Evolutionary conservation across 2,113 vertebrate genomes (phyloP).

Genomic region (Bos javanicus): DNA sequence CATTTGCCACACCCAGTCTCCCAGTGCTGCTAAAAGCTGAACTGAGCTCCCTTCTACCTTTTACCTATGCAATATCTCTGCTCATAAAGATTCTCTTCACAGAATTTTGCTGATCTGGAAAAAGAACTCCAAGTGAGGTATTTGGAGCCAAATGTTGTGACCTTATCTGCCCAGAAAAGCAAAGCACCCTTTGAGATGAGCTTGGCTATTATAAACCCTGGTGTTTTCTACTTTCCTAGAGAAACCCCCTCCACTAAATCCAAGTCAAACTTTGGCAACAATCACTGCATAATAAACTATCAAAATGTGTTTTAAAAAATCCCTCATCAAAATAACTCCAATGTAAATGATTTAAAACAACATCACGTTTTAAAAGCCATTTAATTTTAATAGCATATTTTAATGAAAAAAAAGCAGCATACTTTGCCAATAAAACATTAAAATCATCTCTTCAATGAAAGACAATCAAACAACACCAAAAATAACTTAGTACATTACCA

Average conservation of each 20-base stretch:
- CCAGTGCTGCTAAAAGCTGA: constrained; percentile 19
- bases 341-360: constrained; percentile 56
- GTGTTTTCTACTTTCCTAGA: constrained; percentile 2
- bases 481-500: constrained; percentile 95
- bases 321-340: constrained; percentile 35
- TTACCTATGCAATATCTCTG: background rate
- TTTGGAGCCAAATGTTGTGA: background rate
- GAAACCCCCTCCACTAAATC: background rate
- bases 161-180: background rate
- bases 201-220: background rate
- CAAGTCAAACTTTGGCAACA: background rate
- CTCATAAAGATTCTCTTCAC: constrained; percentile 25
- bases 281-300: background rate
- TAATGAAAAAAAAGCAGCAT: constrained; percentile 72
- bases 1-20: constrained; percentile 30
- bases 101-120: constrained; percentile 8
- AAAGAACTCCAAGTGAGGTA: background rate
- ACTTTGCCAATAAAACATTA: constrained; percentile 88
- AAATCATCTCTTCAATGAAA: constrained; percentile 95
- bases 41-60: background rate
- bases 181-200: background rate
- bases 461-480: constrained; percentile 94
- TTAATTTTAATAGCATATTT: constrained; percentile 64
- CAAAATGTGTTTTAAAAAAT: constrained; percentile 11
- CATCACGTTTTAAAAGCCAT: constrained; percentile 51